Conservation (phyloP, 2,113 vertebrate genomes). For the Leptosomus discolor region DNA sequence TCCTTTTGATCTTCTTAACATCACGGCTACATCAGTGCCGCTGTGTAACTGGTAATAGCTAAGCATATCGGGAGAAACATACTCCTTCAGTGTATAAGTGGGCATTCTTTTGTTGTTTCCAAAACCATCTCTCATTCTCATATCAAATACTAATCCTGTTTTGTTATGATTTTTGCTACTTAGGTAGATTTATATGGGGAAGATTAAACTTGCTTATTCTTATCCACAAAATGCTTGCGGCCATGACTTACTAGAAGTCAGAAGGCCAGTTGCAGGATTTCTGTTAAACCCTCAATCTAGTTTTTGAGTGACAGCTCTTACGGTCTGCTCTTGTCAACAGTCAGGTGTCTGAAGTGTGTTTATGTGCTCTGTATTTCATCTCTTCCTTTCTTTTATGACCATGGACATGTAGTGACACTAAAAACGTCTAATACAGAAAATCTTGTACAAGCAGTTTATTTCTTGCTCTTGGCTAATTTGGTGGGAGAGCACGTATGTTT, state of each 20-base stretch:
- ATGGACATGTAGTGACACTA: background rate
- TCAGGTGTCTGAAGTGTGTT: background rate
- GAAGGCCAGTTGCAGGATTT: background rate
- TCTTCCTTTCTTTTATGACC: background rate
- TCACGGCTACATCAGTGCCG: background rate
- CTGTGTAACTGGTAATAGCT: background rate
- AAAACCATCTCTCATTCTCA: background rate
- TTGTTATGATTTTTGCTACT: background rate
- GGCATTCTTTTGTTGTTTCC: background rate
- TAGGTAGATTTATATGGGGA: background rate
- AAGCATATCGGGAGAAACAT: fast-evolving
- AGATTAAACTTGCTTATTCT: background rate
- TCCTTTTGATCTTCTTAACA: background rate
- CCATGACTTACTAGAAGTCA: background rate
- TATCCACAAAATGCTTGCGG: background rate
- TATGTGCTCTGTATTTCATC: background rate
- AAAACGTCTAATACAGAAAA: background rate
- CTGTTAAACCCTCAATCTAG: background rate
- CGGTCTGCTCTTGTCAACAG: background rate
- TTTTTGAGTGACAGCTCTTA: background rate
- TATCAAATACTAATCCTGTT: background rate
- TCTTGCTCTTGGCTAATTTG: background rate
- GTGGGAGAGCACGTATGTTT: background rate
- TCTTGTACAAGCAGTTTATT: background rate
- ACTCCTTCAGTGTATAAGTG: background rate